phyloP scores from a whole-genome alignment of 2,797 vertebrate genomes.

The Pseudochaenichthys georgianus region DNA sequence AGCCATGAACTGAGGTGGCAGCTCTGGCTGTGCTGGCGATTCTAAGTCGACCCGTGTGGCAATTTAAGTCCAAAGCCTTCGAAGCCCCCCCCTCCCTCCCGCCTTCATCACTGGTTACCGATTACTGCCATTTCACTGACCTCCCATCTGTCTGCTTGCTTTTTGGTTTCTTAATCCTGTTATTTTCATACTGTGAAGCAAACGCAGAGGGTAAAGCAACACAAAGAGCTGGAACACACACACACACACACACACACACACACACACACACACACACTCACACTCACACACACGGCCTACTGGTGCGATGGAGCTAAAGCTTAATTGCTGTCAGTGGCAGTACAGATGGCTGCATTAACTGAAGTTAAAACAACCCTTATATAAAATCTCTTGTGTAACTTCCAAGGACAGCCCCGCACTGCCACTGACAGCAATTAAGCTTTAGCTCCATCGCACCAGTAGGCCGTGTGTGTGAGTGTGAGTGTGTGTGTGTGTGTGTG shows the following conservation, averaged over 20 bases:
- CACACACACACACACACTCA: neutral
- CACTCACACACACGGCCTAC: no score
- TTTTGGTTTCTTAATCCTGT: conserved; percentile 71
- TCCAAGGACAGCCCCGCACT: no score
- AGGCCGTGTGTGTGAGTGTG: neutral
- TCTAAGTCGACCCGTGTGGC: conserved; percentile 24
- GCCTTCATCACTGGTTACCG: conserved; percentile 43
- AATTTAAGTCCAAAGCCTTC: conserved; percentile 26
- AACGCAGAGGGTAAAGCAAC: no score
- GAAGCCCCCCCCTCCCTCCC: no score
- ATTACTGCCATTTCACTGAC: conserved; percentile 62
- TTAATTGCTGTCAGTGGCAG: no score
- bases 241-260: conserved; percentile 10
- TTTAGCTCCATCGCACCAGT: conserved; percentile 50
- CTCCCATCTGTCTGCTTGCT: conserved; percentile 61
- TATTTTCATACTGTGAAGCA: conserved; percentile 50
- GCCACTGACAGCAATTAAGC: conserved; percentile 74
- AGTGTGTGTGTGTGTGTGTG: conserved; percentile 6
- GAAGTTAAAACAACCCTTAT: no score
- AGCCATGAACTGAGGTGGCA: conserved; percentile 31
- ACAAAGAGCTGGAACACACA: no score
- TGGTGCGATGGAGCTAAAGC: no score
- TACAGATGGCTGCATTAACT: no score
- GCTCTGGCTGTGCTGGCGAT: conserved; percentile 21
- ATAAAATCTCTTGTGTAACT: no score